phyloP scores from a whole-genome alignment of 2,797 vertebrate species.

The Thamnophis elegans region DNA sequence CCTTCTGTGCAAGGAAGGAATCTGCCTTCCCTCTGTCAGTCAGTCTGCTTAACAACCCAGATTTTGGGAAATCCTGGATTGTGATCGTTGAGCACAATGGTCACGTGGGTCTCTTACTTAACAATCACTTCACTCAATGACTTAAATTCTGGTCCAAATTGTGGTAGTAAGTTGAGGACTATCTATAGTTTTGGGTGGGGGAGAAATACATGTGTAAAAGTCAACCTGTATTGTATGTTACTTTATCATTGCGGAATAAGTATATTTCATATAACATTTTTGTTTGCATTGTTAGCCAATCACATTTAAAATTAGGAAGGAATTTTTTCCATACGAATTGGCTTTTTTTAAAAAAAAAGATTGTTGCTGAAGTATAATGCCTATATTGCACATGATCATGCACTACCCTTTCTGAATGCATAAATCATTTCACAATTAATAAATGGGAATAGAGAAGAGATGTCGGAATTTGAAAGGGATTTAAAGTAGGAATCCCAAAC shows the following conservation, averaged over 20 bases:
- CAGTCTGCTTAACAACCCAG: background rate
- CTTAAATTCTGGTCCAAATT: background rate
- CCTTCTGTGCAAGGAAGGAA: background rate
- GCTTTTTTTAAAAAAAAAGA: background rate
- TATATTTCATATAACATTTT: conserved; percentile 45
- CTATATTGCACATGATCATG: background rate
- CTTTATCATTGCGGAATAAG: background rate
- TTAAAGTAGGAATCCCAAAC: background rate
- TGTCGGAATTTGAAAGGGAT: background rate
- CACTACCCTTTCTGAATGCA: background rate
- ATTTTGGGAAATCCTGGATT: background rate
- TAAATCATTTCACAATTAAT: background rate
- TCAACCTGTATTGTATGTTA: conserved; percentile 1
- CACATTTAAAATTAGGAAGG: background rate
- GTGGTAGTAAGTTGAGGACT: background rate
- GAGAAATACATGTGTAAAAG: background rate
- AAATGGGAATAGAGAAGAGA: background rate
- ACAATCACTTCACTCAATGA: background rate
- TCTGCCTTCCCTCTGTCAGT: background rate
- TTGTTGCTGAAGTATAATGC: background rate
- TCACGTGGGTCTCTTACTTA: background rate
- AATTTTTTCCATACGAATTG: background rate
- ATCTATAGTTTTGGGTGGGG: background rate
- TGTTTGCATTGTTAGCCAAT: conserved; percentile 1
- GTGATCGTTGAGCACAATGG: background rate